Evolutionary conservation across 2,797 vertebrate species (phyloP).

Genomic region (Bradypus variegatus): DNA sequence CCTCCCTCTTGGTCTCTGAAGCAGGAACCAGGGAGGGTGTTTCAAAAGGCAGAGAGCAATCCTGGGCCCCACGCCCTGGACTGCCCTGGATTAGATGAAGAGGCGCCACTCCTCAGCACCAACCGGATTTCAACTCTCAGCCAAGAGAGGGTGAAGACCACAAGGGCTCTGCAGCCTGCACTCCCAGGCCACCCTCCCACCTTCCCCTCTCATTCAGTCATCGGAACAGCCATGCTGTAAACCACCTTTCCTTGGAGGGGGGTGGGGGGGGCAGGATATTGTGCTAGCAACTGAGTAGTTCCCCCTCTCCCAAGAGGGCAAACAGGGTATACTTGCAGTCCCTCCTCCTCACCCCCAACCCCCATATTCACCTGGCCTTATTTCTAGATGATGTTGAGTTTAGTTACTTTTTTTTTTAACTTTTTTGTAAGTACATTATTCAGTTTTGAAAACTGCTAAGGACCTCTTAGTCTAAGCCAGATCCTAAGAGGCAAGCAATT

Average conservation of each 20-base stretch:
- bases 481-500: slow-evolving; percentile 48
- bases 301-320: neutral
- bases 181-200: neutral
- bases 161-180: neutral
- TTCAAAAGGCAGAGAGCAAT: slow-evolving; percentile 41
- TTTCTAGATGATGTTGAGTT: slow-evolving; percentile 32
- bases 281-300: neutral
- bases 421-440: slow-evolving; percentile 20
- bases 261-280: neutral
- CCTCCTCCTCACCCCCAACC: too few species aligned
- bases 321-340: neutral
- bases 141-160: neutral
- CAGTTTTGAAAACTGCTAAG: slow-evolving; percentile 45
- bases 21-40: slow-evolving; percentile 20
- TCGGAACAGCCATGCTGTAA: neutral
- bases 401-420: neutral
- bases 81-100: neutral
- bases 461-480: slow-evolving; percentile 35
- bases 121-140: neutral
- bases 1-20: slow-evolving; percentile 27
- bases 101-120: neutral
- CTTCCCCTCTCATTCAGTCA: neutral
- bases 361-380: neutral
- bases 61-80: neutral
- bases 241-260: neutral